Conservation (phyloP, 2,797 vertebrate genomes). For the Tangara arthus region DNA sequence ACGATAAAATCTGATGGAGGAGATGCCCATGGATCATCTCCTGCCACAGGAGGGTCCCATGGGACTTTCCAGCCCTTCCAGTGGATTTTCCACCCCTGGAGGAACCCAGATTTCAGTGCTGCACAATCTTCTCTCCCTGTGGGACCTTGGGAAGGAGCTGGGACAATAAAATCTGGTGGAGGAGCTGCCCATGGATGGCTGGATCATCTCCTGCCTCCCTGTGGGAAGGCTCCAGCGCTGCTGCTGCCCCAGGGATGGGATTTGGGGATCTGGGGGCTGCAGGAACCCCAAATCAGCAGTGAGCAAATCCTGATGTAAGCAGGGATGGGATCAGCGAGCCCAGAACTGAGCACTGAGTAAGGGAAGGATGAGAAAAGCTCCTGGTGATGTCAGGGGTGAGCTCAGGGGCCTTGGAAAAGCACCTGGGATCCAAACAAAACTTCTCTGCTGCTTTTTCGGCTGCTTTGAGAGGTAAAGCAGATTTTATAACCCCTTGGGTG, state of each 20-base stretch:
- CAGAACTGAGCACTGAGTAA: background rate
- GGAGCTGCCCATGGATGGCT: too few relatives aligned
- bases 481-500: fast-evolving
- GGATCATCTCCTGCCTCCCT: background rate
- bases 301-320: background rate
- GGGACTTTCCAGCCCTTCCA: too few relatives aligned
- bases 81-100: too few relatives aligned
- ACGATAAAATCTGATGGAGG: too few relatives aligned
- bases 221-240: background rate
- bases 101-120: too few relatives aligned
- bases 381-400: background rate
- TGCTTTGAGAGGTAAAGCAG: background rate
- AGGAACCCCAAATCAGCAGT: background rate
- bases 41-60: too few relatives aligned
- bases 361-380: background rate
- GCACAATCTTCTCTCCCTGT: too few relatives aligned
- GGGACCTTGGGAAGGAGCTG: too few relatives aligned
- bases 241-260: background rate
- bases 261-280: background rate
- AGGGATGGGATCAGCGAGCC: background rate
- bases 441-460: background rate
- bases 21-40: too few relatives aligned
- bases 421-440: background rate
- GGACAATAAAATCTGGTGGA: too few relatives aligned
- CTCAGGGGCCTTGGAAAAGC: background rate